Percentiles rank a stretch among this genome's conserved stretches.
Evolutionary conservation across 2,113 vertebrate genomes (phyloP).

Genomic region (Anhinga anhinga): DNA sequence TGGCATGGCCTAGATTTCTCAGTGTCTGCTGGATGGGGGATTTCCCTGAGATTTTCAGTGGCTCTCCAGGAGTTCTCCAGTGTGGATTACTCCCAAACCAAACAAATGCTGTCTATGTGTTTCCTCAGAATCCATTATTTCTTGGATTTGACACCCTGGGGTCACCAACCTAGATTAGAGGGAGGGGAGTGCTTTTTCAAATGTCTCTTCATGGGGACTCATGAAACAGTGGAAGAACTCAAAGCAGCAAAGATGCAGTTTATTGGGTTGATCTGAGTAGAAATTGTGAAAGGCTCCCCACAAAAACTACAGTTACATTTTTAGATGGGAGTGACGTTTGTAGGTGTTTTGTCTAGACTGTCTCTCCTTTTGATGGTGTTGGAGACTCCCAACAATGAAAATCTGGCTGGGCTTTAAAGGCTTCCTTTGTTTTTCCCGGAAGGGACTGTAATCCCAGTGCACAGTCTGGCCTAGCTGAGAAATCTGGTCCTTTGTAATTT

Average conservation of each 20-base stretch:
- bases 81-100: neutral
- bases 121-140: neutral
- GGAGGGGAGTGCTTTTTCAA: neutral
- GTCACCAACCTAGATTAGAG: neutral
- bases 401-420: slow-evolving; percentile 46
- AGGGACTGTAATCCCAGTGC: neutral
- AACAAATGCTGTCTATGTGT: neutral
- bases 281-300: slow-evolving; percentile 23
- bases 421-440: slow-evolving; percentile 42
- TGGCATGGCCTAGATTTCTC: neutral
- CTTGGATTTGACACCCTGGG: neutral
- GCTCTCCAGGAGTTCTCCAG: neutral
- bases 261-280: neutral
- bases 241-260: neutral
- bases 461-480: neutral
- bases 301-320: neutral
- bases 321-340: slow-evolving; percentile 16
- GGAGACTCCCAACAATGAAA: slow-evolving; percentile 35
- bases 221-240: neutral
- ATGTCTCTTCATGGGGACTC: neutral
- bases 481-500: slow-evolving; percentile 13
- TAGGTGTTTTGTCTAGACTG: slow-evolving; percentile 62
- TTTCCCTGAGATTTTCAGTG: neutral
- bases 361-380: slow-evolving; percentile 50
- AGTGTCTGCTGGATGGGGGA: neutral